Conservation (phyloP, 2,888 invertebrate genomes). For the Phlogophora meticulosa region DNA sequence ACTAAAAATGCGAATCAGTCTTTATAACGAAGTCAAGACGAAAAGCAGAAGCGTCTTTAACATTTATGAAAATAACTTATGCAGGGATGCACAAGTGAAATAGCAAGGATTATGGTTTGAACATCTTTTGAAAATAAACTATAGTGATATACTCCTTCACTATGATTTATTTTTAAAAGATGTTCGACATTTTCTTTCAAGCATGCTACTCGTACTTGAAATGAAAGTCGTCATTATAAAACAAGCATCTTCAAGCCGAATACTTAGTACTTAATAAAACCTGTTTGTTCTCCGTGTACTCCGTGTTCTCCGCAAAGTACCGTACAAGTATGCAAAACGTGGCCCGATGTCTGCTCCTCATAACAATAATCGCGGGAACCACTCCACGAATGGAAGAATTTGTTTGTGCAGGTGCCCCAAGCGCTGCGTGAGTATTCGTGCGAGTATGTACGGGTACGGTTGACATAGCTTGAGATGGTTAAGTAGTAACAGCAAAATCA, state of each 20-base stretch:
- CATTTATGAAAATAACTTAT: too few relatives aligned
- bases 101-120: too few relatives aligned
- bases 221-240: neutral
- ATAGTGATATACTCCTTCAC: too few relatives aligned
- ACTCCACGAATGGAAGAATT: conserved; percentile 30
- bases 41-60: too few relatives aligned
- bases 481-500: too few relatives aligned
- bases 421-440: neutral
- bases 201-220: too few relatives aligned
- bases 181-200: too few relatives aligned
- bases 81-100: too few relatives aligned
- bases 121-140: too few relatives aligned
- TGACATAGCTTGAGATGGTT: too few relatives aligned
- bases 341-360: neutral
- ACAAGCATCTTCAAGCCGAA: neutral
- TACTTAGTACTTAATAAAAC: neutral
- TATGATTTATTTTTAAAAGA: too few relatives aligned
- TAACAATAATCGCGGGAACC: conserved; percentile 4
- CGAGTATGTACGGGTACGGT: neutral
- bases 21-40: too few relatives aligned
- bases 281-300: neutral
- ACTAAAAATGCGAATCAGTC: neutral
- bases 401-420: conserved; percentile 4
- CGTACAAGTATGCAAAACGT: neutral
- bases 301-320: neutral